These are phyloP conservation scores for Lasioglossum leucozonium DNA, from an alignment of 2,888 invertebrate species.

Conservation along the genomic window DNA sequence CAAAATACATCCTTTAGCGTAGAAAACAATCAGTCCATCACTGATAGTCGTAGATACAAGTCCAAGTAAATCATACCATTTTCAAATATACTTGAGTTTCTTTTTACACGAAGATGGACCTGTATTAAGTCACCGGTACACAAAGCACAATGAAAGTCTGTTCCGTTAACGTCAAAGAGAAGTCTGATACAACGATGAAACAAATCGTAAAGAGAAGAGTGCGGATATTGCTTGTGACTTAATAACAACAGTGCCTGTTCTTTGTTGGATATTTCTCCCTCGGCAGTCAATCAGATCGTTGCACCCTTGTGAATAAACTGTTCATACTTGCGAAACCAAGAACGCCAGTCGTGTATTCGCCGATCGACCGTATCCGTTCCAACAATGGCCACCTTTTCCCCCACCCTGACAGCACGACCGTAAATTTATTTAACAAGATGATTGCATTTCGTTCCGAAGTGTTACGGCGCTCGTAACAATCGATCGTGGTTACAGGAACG, in stretches of 20 bases:
- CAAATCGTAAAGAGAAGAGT: not conserved
- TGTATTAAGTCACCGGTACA: not conserved
- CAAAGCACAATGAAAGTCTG: not conserved
- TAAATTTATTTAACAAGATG: conserved; percentile 24
- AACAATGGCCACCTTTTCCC: conserved; percentile 35
- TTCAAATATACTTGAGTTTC: not conserved
- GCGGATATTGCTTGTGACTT: not conserved
- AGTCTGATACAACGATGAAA: not conserved
- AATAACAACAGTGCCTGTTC: not conserved
- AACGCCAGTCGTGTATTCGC: not conserved
- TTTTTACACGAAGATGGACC: not conserved
- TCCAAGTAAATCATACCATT: not conserved
- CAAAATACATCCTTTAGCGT: not conserved
- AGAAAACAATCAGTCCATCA: not conserved
- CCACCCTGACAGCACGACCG: conserved; percentile 10
- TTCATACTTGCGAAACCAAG: not conserved
- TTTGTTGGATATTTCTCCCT: not conserved
- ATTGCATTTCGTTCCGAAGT: conserved; percentile 30
- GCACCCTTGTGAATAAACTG: conserved; percentile 13
- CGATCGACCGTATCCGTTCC: not conserved
- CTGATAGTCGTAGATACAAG: not conserved
- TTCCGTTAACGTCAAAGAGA: not conserved
- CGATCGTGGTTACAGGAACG: conserved; percentile 80
- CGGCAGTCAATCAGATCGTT: not conserved
- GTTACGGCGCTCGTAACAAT: conserved; percentile 47